phyloP scores from a whole-genome alignment of 64 coral and sea anemone genomes.

The Exaiptasia diaphana region DNA sequence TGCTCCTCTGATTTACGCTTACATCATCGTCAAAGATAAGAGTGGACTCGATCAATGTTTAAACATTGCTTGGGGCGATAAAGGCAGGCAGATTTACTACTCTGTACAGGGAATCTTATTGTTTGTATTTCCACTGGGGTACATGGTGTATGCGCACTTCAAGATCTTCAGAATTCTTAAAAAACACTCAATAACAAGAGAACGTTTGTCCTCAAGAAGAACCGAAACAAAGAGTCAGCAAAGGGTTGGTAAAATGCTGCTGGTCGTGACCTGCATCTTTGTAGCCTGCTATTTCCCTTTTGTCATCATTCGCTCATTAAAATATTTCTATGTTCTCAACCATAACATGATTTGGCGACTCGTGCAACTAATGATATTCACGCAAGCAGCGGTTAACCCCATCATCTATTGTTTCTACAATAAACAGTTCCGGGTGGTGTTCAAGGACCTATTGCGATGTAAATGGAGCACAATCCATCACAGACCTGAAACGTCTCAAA shows the following conservation, averaged over 20 bases:
- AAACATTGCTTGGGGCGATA: slow-evolving; percentile 52
- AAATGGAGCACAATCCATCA: not conserved
- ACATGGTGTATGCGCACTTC: slow-evolving; percentile 61
- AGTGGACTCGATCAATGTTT: slow-evolving; percentile 25
- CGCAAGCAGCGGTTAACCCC: slow-evolving; percentile 72
- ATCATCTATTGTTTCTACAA: slow-evolving; percentile 87
- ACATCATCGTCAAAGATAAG: slow-evolving; percentile 11
- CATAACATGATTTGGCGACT: slow-evolving; percentile 52
- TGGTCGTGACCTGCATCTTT: slow-evolving; percentile 62
- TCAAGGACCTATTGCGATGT: slow-evolving; percentile 40
- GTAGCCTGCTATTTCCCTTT: slow-evolving; percentile 76
- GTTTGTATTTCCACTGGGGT: slow-evolving; percentile 43
- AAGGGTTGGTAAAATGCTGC: slow-evolving; percentile 72
- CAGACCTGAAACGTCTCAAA: not conserved
- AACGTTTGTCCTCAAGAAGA: not conserved
- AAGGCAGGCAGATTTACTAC: slow-evolving; percentile 76
- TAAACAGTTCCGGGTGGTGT: slow-evolving; percentile 59
- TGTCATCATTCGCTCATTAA: slow-evolving; percentile 41
- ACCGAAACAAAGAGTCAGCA: slow-evolving; percentile 14
- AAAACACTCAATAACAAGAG: slow-evolving; percentile 8
- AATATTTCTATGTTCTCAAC: slow-evolving; percentile 65
- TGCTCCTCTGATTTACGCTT: slow-evolving; percentile 65
- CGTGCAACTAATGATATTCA: slow-evolving; percentile 77
- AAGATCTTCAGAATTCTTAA: slow-evolving; percentile 51
- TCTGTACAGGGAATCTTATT: slow-evolving; percentile 58